These are phyloP conservation scores for Columba guinea DNA, from an alignment of 2,797 vertebrate species.

Conservation along the genomic window DNA sequence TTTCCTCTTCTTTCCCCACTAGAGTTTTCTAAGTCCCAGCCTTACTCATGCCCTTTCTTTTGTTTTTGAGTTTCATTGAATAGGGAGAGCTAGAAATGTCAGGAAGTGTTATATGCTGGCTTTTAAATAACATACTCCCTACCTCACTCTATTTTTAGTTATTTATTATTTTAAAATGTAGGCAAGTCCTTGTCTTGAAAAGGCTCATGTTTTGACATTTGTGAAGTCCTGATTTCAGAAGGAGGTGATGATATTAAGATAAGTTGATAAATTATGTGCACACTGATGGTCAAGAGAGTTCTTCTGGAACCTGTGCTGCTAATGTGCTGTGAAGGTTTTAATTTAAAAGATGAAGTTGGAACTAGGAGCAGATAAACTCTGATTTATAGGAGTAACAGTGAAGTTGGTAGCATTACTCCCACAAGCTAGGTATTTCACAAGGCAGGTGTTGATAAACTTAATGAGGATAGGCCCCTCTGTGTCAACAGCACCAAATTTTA, in stretches of 20 bases:
- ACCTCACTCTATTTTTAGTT: neutral
- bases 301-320: neutral
- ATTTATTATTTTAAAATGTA: neutral
- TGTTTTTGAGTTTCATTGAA: neutral
- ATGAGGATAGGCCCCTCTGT: neutral
- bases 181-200: neutral
- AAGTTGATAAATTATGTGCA: neutral
- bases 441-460: neutral
- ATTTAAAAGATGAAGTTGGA: neutral
- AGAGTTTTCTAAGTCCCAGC: neutral
- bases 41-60: constrained; percentile 15
- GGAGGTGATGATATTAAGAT: neutral
- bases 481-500: neutral
- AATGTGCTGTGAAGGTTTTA: neutral
- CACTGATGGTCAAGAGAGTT: neutral
- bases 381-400: neutral
- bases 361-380: neutral
- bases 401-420: neutral
- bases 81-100: neutral
- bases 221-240: neutral
- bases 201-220: neutral
- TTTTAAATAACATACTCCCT: neutral
- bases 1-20: neutral
- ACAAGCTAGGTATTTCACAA: neutral
- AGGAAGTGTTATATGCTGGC: neutral